Percentiles rank a stretch among this genome's conserved stretches.
phyloP scores from a whole-genome alignment of 1,140 invertebrate genomes.

The Euglossa dilemma region DNA sequence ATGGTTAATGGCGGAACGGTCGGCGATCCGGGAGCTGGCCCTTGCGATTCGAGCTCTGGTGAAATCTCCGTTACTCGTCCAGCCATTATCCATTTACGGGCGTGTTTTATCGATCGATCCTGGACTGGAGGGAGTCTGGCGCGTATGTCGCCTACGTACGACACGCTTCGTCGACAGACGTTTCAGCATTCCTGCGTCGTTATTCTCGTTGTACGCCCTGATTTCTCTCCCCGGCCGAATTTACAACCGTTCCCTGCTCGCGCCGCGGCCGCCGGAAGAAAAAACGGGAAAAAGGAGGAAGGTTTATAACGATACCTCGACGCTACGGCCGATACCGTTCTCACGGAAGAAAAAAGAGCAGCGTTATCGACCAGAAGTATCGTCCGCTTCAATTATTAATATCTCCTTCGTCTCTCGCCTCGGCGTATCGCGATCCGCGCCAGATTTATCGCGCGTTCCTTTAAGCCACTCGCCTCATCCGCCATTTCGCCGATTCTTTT shows the following conservation, averaged over 20 bases:
- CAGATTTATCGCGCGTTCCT: too few species aligned
- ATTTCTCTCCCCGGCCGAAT: not conserved
- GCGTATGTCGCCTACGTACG: constrained; percentile 46
- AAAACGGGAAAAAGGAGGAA: not conserved
- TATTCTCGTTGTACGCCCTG: not conserved
- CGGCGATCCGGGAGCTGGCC: constrained; percentile 45
- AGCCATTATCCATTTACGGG: constrained; percentile 64
- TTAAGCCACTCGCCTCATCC: too few species aligned
- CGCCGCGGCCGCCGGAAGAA: not conserved
- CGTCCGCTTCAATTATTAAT: not conserved
- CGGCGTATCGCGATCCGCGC: too few species aligned
- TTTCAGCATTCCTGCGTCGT: constrained; percentile 4
- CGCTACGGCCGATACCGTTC: too few species aligned
- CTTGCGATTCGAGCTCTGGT: constrained; percentile 54
- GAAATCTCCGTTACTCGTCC: constrained; percentile 64
- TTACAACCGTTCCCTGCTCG: not conserved
- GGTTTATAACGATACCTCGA: not conserved
- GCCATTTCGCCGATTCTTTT: too few species aligned
- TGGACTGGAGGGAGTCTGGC: constrained; percentile 46
- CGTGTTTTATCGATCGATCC: constrained; percentile 64
- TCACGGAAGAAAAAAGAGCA: not conserved
- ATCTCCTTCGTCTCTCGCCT: not conserved
- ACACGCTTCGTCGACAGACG: constrained; percentile 11
- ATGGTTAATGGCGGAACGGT: constrained; percentile 52
- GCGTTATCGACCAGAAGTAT: not conserved